Conservation (phyloP, 2,888 invertebrate genomes). For the Nemurella pictetii region DNA sequence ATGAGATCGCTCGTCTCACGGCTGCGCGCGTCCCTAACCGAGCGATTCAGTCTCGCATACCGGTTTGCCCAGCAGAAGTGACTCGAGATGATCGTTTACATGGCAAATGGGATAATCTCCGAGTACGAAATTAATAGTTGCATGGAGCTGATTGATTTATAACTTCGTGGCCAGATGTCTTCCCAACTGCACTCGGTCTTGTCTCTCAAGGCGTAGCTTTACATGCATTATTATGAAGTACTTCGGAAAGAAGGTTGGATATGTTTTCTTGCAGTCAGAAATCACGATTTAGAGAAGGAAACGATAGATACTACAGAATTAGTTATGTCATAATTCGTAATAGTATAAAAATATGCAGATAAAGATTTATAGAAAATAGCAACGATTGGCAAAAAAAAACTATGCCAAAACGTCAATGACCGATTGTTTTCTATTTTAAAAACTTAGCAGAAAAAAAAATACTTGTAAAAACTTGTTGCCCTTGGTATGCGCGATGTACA, state of each 20-base stretch:
- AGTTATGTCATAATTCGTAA: background rate
- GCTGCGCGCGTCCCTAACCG: no score
- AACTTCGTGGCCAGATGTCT: background rate
- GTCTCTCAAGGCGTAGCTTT: background rate
- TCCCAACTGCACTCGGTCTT: no score
- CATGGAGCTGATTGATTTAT: background rate
- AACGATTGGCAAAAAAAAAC: constrained; percentile 12
- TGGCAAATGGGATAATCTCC: background rate
- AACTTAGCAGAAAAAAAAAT: constrained; percentile 19
- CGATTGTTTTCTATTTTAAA: constrained; percentile 27
- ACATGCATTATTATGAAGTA: background rate
- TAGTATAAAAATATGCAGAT: constrained; percentile 9
- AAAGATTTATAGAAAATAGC: background rate
- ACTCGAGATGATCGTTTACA: background rate
- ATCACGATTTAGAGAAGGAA: background rate
- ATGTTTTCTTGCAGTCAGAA: background rate
- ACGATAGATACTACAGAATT: background rate
- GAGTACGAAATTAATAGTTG: background rate
- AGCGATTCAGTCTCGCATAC: no score
- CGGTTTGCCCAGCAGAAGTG: background rate
- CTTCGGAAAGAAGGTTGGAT: background rate
- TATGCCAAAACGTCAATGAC: constrained; percentile 30
- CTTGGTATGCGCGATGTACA: constrained; percentile 9
- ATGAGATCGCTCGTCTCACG: background rate
- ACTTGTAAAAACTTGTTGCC: constrained; percentile 13